Percentiles rank a stretch among this genome's conserved stretches.
phyloP scores from a whole-genome alignment of 2,888 invertebrate species.

The Seira sanloemensis region DNA sequence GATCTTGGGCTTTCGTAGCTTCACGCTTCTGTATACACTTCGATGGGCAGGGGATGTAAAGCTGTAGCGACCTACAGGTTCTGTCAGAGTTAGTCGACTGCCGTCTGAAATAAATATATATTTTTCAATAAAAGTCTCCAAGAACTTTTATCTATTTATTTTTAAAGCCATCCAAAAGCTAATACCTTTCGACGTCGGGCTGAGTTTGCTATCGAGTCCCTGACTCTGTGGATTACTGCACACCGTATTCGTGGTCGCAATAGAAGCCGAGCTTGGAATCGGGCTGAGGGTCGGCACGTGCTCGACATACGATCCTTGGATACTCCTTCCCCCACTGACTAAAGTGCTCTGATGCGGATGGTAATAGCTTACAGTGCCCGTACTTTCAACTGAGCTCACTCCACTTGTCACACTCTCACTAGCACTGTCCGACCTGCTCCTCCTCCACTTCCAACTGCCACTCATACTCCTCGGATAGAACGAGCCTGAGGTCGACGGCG shows the following conservation, averaged over 20 bases:
- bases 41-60: slow-evolving; percentile 48
- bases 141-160: too few species aligned
- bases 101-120: slow-evolving; percentile 61
- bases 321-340: slow-evolving; percentile 44
- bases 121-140: too few species aligned
- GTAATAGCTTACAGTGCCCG: not conserved
- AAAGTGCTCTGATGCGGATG: slow-evolving; percentile 28
- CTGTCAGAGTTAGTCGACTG: slow-evolving; percentile 67
- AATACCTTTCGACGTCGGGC: slow-evolving; percentile 69
- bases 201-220: slow-evolving; percentile 66
- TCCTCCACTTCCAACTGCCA: slow-evolving; percentile 62
- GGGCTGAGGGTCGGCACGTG: slow-evolving; percentile 89
- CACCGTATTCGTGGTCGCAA: slow-evolving; percentile 73
- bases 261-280: slow-evolving; percentile 86
- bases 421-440: slow-evolving; percentile 78
- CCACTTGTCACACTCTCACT: slow-evolving; percentile 88
- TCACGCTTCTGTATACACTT: slow-evolving; percentile 63
- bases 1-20: slow-evolving; percentile 67
- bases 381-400: slow-evolving; percentile 88
- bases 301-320: slow-evolving; percentile 78
- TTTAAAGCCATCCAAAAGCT: too few species aligned
- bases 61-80: slow-evolving; percentile 64
- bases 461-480: slow-evolving; percentile 39
- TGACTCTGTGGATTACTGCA: slow-evolving; percentile 44
- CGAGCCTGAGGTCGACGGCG: slow-evolving; percentile 17